Base-by-base conservation (phyloP, 2,113 vertebrate species). In the Brachypodius melanocephalos region DNA sequence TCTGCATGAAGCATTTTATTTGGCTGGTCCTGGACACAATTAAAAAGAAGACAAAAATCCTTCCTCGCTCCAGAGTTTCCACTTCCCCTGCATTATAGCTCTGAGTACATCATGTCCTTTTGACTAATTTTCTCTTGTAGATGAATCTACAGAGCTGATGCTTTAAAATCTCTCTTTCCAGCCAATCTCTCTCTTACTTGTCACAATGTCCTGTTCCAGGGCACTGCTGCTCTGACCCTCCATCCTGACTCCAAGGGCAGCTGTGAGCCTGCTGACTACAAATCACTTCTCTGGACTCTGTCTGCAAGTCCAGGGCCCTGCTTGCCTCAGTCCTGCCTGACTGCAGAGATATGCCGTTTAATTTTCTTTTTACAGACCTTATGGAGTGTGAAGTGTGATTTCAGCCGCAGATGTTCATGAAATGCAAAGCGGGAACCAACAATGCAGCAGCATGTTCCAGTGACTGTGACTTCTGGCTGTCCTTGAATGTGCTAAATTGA, bases 81-180 rank as follows among this genome's bases (percentile, higher is more conserved):
- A 68, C 5, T 78, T 87, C 48, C 15, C 10, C 34, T 36, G 10
- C 43, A 59, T 90, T 84, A 54, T 15, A 63, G 14, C 34, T 84
- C 59, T 77, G 43, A 94, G 73, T 48, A 75, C n/a, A 51, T 46
- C n/a, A 8, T 40, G 43, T 72, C 31, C 49, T 93, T 88, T 52
- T 1, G 2, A 65, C 17, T 48, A 46, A 11, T 48, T 63, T 89
- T 85, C 82, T 62, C 21, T 68, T 68, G 40, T 36, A 40, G n/a
- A 63, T 13, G 45, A 72, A 85, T 79, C 45, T 59, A 25, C 21
- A 45, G 57, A 82, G 19, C 13, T 51, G 10, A 20, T 74, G 12
- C 65, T 91, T 87, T 75, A 71, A 90, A 84, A n/a, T 59, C 38
- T 81, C 25, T 18, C 25, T 66, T 71, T 71, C 34, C 28, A 89